Evolutionary conservation across 2,797 vertebrate species (phyloP), one percentile per base, ranked within the genome.

Genomic region (Poecilia velifera): DNA sequence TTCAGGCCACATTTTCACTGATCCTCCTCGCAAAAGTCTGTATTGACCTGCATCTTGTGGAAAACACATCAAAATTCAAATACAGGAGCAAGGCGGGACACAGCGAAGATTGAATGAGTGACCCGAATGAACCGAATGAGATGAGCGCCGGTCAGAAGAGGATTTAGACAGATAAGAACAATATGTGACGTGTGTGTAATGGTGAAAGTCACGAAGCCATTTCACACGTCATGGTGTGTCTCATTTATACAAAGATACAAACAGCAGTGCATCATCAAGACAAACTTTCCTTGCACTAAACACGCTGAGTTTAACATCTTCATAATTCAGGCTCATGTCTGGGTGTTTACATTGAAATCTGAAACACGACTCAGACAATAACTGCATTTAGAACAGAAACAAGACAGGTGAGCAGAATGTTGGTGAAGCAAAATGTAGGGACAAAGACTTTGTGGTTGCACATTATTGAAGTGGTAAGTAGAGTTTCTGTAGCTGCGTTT

Each of bases 1-100:
- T 89, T 90, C 78, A 79, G 80, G 13, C 76, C 81, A 71, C 68
- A 84, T 84, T 71, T 31, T 31, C 0, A 2, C 81, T 82, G 34
- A 88, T 85, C 79, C 76, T 74, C 55, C 72, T 72, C 76, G 77
- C 78, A 71, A 80, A 81, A 82, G 45, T 70, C 49, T 9, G 39
- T 28, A 6, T 83, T 73, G 79, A 77, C 74, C 47, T 43, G 55
- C 73, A 76, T 55, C 34, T 22, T 76, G 43, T 80, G 74, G 13
- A 8, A 76, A 80, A 83, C 64, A 49, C 72, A 72, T 16, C 70
- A 57, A 72, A 46, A 70, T 36, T 64, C 51, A 59, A 55, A 73
- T 10, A 46, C 3, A 75, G 45, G 72, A 43, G 55, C 49, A 8
- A n/a, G 5, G 41, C 45, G 36, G 53, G 22, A 8, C 18, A n/a